Base-by-base conservation (phyloP, 2,888 invertebrate species). In the Syritta pipiens region DNA sequence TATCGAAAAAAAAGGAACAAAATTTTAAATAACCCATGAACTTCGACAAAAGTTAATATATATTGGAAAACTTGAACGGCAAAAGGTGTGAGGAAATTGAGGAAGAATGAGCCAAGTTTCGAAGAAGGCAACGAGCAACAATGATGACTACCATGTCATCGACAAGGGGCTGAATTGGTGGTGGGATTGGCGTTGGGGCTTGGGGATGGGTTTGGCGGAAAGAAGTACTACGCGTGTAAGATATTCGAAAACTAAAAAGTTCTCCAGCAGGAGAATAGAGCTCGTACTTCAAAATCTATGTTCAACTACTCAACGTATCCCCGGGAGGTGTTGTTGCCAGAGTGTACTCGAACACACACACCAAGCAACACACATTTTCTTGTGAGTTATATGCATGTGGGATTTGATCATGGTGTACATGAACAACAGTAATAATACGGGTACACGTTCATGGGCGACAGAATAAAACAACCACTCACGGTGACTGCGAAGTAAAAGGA, bases 11-110 rank as follows among this genome's bases (percentile, higher is more conserved):
- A n/a, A n/a, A n/a, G n/a, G n/a, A 17, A 37, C 7, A 37, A 17
- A 71, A 60, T 42, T 60, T 60, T 42, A 72, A 60, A 67, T 53
- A 79, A 72, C 55, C 77, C 60, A 79, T 72, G 67, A 72, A 79
- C 72, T 72, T 72, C 72, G 72, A 72, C 72, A 79, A 72, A 79
- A 79, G 77, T 79, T 79, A 72, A 79, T 79, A 79, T 79, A 79
- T 79, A 79, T 79, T 67, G 77, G 72, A 79, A 79, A 79, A 79
- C 65, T 79, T 79, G 48, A 49, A 12, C 59, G 44, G 60, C 60
- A 59, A 42, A n/a, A 60, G 53, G 55, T 42, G 28, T 55, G 26
- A 30, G 55, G 10, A 55, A 72, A 30, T 65, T 55, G 30, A 40
- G 51, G n/a, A 67, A 28, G 72, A 59, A 74, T 35, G 46, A 53